Evolutionary conservation across 2,113 vertebrate species (phyloP).

Genomic region (Chaetodon auriga): DNA sequence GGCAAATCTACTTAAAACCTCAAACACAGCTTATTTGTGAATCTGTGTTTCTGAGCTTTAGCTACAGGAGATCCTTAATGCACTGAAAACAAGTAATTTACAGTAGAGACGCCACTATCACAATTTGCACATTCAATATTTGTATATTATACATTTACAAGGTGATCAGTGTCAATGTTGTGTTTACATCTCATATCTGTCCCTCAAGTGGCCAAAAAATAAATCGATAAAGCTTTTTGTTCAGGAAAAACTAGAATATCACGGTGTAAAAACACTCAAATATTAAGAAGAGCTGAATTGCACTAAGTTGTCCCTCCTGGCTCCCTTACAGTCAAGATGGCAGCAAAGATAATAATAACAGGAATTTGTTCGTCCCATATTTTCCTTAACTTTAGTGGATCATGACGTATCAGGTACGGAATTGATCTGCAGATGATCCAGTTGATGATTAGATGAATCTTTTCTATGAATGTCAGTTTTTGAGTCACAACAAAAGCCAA

Average conservation of each 20-base stretch:
- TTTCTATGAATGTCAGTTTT: no score
- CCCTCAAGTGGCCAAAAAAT: background rate
- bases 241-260: background rate
- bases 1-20: slow-evolving; percentile 7
- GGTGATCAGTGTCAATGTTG: background rate
- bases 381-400: no score
- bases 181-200: background rate
- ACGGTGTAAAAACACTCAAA: background rate
- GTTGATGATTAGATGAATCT: no score
- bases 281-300: no score
- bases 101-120: background rate
- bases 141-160: background rate
- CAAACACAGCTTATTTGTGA: background rate
- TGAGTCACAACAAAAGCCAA: no score
- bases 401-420: no score
- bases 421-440: no score
- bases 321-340: no score
- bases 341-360: no score
- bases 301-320: no score
- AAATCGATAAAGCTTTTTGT: background rate
- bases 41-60: background rate
- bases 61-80: background rate
- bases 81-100: background rate
- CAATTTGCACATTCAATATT: background rate
- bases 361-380: no score